Evolutionary conservation across 2,797 vertebrate genomes (phyloP).

Genomic region (Eurystomus glaucurus): DNA sequence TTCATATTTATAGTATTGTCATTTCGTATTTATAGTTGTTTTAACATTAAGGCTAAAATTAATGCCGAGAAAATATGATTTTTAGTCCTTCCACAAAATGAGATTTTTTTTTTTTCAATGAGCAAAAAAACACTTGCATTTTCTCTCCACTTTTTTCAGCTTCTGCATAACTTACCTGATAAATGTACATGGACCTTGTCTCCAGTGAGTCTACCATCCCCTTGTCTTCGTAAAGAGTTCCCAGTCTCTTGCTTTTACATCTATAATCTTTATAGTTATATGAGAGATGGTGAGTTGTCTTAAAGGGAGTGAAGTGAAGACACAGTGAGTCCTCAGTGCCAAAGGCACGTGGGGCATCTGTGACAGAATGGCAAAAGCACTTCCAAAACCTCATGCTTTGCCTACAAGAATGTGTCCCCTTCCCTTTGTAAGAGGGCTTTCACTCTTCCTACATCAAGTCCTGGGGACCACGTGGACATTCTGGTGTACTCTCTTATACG

Average conservation of each 20-base stretch:
- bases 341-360: neutral
- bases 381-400: neutral
- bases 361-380: neutral
- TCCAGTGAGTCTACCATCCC: neutral
- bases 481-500: neutral
- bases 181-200: neutral
- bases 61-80: neutral
- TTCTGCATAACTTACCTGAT: neutral
- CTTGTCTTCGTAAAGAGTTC: neutral
- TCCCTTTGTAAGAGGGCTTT: neutral
- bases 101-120: neutral
- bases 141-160: neutral
- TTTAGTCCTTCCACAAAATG: neutral
- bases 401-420: neutral
- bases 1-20: neutral
- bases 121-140: neutral
- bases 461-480: neutral
- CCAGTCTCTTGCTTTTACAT: fast-evolving
- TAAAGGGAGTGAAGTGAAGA: neutral
- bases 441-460: neutral
- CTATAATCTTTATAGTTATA: neutral
- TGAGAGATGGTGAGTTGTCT: neutral
- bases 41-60: neutral
- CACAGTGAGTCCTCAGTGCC: neutral
- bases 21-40: neutral